These are phyloP conservation scores for Tychaedon coryphoeus DNA, from an alignment of 2,113 vertebrate species.

Conservation along the genomic window DNA sequence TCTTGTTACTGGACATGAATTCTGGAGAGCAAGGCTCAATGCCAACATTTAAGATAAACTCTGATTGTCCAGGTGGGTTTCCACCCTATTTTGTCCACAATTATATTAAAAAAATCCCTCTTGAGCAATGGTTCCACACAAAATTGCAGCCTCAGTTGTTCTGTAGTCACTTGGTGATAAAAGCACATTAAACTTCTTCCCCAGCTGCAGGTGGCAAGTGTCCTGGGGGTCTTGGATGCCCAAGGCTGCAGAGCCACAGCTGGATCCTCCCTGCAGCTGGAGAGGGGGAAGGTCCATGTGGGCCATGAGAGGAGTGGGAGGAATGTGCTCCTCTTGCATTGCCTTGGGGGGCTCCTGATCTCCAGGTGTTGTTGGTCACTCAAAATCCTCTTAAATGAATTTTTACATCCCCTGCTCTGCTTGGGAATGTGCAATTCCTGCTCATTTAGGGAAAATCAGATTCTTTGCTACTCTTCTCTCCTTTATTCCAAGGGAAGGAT, in stretches of 20 bases:
- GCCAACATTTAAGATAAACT: not conserved
- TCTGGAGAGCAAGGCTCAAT: not conserved
- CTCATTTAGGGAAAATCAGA: not conserved
- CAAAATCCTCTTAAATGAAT: not conserved
- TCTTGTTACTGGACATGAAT: not conserved
- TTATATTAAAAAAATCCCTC: no score
- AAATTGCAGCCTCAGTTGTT: not conserved
- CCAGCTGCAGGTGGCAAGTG: not conserved
- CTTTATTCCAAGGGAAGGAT: not conserved
- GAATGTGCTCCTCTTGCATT: fast-evolving
- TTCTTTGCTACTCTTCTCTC: not conserved
- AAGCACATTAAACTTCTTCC: not conserved
- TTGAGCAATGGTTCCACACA: not conserved
- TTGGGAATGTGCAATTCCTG: not conserved
- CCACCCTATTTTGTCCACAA: not conserved
- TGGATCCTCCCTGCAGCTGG: not conserved
- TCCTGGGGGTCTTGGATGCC: not conserved
- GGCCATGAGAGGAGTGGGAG: not conserved
- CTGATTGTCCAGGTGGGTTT: not conserved
- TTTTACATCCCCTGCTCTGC: not conserved
- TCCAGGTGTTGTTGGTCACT: not conserved
- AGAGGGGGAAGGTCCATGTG: not conserved
- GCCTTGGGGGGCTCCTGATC: not conserved
- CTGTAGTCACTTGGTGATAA: not conserved
- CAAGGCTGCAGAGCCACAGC: not conserved